A percentile compares a stretch with the other conserved stretches of the same genome.
Conservation (phyloP, 2,113 vertebrate genomes). For the Columba janthina region DNA sequence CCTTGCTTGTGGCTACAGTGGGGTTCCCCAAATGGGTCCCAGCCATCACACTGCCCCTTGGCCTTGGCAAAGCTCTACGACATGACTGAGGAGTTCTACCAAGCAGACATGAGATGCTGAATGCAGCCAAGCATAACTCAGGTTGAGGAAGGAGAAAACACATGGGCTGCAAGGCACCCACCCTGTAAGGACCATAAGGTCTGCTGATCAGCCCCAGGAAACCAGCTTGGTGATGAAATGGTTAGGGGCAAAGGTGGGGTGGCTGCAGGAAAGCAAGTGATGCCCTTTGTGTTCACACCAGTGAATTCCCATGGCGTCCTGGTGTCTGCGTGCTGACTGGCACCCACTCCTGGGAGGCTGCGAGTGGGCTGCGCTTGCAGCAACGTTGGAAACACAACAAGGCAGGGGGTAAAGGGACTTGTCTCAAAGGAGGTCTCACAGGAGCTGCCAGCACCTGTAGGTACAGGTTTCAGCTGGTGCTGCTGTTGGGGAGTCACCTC, state of each 20-base stretch:
- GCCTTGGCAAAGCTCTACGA: fast-evolving
- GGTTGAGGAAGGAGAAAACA: not conserved
- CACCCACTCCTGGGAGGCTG: fast-evolving
- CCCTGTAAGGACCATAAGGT: not conserved
- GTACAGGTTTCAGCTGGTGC: not conserved
- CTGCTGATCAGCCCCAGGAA: not conserved
- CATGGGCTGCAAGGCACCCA: fast-evolving
- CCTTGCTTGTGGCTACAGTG: not conserved
- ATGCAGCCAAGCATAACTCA: not conserved
- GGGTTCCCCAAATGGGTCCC: not conserved
- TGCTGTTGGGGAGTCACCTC: not conserved
- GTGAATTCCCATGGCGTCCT: not conserved
- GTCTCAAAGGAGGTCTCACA: not conserved
- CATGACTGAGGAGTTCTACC: not conserved
- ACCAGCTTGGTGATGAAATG: not conserved
- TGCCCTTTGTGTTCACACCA: not conserved
- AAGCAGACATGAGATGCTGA: not conserved
- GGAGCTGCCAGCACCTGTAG: not conserved
- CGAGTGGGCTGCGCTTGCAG: fast-evolving
- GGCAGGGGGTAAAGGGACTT: not conserved
- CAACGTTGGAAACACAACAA: fast-evolving
- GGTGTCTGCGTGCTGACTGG: too few relatives aligned
- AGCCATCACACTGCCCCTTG: not conserved
- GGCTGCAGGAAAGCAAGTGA: not conserved
- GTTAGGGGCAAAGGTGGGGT: not conserved